Conservation (phyloP, 2,888 invertebrate species). For the Coleophora flavipennella region DNA sequence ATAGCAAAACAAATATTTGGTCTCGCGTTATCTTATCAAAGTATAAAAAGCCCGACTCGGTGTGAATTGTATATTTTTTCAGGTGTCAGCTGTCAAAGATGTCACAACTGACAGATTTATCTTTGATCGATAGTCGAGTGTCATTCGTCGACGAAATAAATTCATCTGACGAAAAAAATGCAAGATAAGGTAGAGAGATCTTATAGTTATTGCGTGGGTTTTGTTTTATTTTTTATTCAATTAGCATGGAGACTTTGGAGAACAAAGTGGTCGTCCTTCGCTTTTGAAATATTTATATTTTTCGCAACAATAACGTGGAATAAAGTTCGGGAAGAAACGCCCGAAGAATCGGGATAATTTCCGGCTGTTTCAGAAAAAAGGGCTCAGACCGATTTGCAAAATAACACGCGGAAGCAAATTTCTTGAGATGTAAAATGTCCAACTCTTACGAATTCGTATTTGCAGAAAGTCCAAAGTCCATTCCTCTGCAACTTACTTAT, state of each 20-base stretch:
- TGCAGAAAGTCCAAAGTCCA: too few species aligned
- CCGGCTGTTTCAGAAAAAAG: conserved; percentile 18
- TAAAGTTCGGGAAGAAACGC: conserved; percentile 26
- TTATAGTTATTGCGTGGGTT: not conserved
- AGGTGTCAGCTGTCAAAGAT: conserved; percentile 54
- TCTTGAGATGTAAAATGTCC: too few species aligned
- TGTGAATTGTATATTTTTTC: conserved; percentile 15
- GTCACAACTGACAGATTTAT: conserved; percentile 47
- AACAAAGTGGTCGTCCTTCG: not conserved
- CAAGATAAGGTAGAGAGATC: not conserved
- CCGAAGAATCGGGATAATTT: conserved; percentile 26
- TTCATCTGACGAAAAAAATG: conserved; percentile 16
- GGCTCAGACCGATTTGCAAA: too few species aligned
- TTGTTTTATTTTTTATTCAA: not conserved
- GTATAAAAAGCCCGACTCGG: conserved; percentile 23
- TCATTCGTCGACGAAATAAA: conserved; percentile 14
- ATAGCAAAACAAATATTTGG: conserved; percentile 13
- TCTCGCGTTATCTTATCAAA: conserved; percentile 36
- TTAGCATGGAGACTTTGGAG: not conserved
- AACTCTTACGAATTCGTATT: too few species aligned
- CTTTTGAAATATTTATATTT: conserved; percentile 31
- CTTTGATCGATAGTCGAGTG: conserved; percentile 27
- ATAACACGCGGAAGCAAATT: too few species aligned
- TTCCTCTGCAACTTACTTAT: too few species aligned
- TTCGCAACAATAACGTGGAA: conserved; percentile 31